Evolutionary conservation across 2,797 vertebrate species (phyloP).

Genomic region (Galagoides demidoff): DNA sequence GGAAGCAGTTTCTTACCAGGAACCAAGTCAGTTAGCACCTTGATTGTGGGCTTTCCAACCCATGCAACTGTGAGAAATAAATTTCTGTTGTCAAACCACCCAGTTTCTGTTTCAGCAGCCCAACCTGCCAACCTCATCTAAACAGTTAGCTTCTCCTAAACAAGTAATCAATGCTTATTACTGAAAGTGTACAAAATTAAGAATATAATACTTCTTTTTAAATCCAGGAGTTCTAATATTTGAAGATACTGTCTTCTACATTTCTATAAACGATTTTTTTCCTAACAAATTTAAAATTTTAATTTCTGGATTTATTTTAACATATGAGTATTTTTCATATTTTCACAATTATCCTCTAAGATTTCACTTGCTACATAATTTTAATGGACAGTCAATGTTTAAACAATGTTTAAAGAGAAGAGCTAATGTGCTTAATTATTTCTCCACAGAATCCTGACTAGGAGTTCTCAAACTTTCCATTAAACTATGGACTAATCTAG

Average conservation of each 20-base stretch:
- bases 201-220: neutral
- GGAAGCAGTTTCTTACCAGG: neutral
- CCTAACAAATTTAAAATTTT: neutral
- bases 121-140: neutral
- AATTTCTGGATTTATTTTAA: neutral
- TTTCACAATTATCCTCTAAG: neutral
- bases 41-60: neutral
- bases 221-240: neutral
- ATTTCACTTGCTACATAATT: slow-evolving; percentile 4
- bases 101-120: neutral
- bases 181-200: neutral
- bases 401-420: neutral
- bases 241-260: neutral
- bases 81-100: neutral
- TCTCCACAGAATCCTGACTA: neutral
- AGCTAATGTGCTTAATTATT: neutral
- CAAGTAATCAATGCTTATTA: neutral
- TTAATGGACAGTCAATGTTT: neutral
- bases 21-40: neutral
- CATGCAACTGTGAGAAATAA: neutral
- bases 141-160: neutral
- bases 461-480: neutral
- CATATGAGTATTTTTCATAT: neutral
- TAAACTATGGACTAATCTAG: neutral
- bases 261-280: neutral